Percentiles rank a stretch among this genome's conserved stretches.
These are phyloP conservation scores for Meiosimyza decipiens DNA, from an alignment of 2,888 invertebrate genomes.

Conservation along the genomic window DNA sequence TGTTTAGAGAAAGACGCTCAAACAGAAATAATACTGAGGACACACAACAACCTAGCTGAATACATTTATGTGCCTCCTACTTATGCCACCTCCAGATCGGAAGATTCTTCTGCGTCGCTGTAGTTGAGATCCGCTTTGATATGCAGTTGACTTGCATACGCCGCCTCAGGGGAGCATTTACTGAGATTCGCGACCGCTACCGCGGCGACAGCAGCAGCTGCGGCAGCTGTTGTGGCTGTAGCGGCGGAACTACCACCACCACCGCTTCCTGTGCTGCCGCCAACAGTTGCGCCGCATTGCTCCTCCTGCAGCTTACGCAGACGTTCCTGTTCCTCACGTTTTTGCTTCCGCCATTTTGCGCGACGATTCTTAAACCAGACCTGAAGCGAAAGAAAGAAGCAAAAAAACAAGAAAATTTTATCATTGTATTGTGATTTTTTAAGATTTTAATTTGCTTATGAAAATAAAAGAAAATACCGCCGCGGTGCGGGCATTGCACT, in stretches of 20 bases:
- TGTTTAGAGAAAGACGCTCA: background rate
- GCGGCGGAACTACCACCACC: conserved; percentile 73
- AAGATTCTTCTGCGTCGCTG: conserved; percentile 79
- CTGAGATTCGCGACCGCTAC: conserved; percentile 45
- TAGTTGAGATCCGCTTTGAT: conserved; percentile 67
- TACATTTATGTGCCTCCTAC: background rate
- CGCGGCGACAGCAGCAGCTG: conserved; percentile 33
- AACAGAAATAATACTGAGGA: conserved; percentile 12
- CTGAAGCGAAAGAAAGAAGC: conserved; percentile 70
- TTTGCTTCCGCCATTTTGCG: conserved; percentile 96
- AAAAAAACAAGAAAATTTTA: conserved; percentile 22
- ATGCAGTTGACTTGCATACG: conserved; percentile 60
- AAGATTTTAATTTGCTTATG: conserved; percentile 41
- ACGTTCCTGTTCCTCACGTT: conserved; percentile 87
- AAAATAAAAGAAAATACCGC: conserved; percentile 15
- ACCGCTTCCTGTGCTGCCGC: conserved; percentile 71
- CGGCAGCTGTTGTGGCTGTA: conserved; percentile 24
- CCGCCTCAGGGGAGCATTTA: conserved; percentile 62
- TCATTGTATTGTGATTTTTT: conserved; percentile 4
- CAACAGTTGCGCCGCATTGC: conserved; percentile 66
- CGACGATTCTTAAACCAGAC: conserved; percentile 97
- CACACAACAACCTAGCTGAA: conserved; percentile 30
- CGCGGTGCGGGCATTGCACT: conserved; percentile 15
- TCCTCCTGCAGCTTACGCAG: conserved; percentile 86
- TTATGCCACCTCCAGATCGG: conserved; percentile 85